Base-by-base conservation (phyloP, 2,888 invertebrate genomes). In the Eilema caniola region DNA sequence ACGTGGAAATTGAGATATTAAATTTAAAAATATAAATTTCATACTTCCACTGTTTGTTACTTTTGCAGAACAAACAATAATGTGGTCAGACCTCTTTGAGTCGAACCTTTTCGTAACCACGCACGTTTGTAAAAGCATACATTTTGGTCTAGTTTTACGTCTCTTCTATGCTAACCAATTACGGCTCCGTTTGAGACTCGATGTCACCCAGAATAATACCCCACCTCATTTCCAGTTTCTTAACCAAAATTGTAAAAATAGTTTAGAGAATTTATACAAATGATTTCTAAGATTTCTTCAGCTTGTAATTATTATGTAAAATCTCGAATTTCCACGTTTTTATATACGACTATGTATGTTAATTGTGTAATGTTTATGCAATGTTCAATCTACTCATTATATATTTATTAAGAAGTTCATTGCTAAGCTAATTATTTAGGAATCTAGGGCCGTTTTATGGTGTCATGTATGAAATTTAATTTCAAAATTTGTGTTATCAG, bases 321-420 rank as follows among this genome's bases (percentile, higher is more conserved):
- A 53, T 2, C 53, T 53, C n/a, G 16, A 59, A 28, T 25, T 59
- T 59, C 59, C 59, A 24, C 59, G 59, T 25, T 25, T 25, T 53
- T n/a, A n/a, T n/a, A n/a, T 53, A 53, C 53, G 20, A 10, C 47
- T 47, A 20, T n/a, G n/a, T 53, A 53, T 33, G 25, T 33, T 65
- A 23, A 56, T 67, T 53, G 5, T 61, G 23, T 62, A 62, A 23
- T 33, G 25, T 67, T 61, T 53, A 61, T 63, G 63, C 20, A 41
- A 65, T 61, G 61, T 66, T 70, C 31, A 56, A 70, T 65, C 53
- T 70, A 66, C 28, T 65, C 56, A 41, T 69, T 12, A 59, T 56
- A 53, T 24, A 11, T 23, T 37, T 37, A 41, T 23, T 53, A 31
- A 65, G 56, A 56, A n/a, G 53, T 56, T 7, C 16, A 28, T 56